A percentile compares a stretch with the other conserved stretches of the same genome.
phyloP scores from a whole-genome alignment of 2,113 vertebrate species.

The Megaceryle maxima region DNA sequence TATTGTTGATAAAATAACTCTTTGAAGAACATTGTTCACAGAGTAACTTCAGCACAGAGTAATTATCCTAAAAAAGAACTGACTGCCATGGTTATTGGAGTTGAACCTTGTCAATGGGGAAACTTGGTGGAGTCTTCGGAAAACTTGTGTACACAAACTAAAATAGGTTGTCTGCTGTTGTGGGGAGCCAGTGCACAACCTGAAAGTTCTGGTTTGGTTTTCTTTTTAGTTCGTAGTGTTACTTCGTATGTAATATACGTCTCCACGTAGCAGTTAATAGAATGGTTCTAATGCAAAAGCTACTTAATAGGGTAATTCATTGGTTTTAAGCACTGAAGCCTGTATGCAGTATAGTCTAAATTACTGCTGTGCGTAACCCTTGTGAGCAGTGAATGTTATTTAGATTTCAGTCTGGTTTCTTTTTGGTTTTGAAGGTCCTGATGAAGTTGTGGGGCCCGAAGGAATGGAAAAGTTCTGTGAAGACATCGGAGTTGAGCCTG shows the following conservation, averaged over 20 bases:
- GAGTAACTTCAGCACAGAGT: neutral
- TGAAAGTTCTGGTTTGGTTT: neutral
- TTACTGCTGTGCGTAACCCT: neutral
- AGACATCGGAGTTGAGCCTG: conserved; percentile 95
- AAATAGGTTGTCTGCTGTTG: neutral
- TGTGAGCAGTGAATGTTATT: neutral
- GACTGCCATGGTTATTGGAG: fast-evolving
- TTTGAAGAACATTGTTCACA: neutral
- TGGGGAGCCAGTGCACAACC: neutral
- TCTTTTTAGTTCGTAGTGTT: neutral
- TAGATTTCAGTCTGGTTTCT: neutral
- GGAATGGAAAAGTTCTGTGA: conserved; percentile 99
- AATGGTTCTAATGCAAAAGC: neutral
- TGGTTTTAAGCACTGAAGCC: neutral
- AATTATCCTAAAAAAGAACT: neutral
- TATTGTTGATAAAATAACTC: neutral
- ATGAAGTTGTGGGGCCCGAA: conserved; percentile 94
- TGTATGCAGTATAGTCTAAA: neutral
- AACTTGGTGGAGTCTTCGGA: neutral
- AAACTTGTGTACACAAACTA: fast-evolving
- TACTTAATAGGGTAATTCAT: neutral
- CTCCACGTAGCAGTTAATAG: neutral
- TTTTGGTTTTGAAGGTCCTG: conserved; percentile 80
- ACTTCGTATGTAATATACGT: neutral
- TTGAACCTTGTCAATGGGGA: neutral